Conservation (phyloP, 1,140 invertebrate genomes). For the Saccostrea cuccullata region DNA sequence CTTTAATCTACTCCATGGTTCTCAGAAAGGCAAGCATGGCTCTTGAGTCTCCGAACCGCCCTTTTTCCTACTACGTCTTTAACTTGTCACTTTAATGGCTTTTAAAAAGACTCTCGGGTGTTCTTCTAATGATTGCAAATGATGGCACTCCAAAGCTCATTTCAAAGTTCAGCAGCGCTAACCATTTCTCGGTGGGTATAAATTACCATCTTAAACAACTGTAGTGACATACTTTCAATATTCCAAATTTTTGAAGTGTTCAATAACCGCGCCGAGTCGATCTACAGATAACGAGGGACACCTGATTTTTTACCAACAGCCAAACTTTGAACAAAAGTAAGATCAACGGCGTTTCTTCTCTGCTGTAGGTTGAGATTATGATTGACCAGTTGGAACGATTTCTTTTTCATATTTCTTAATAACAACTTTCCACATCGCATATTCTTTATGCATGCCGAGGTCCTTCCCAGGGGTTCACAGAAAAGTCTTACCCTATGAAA, state of each 20-base stretch:
- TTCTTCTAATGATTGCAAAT: constrained; percentile 30
- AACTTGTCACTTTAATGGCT: constrained; percentile 44
- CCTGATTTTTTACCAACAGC: constrained; percentile 32
- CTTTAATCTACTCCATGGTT: constrained; percentile 37
- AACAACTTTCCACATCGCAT: constrained; percentile 42
- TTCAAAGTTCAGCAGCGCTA: constrained; percentile 1
- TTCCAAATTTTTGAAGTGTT: constrained; percentile 23
- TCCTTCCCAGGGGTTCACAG: background rate
- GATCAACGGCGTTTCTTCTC: background rate
- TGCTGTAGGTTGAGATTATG: constrained; percentile 39
- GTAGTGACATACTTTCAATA: constrained; percentile 22
- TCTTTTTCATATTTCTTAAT: constrained; percentile 42
- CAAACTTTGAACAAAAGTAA: background rate
- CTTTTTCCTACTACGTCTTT: constrained; percentile 8
- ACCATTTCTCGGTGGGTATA: constrained; percentile 7
- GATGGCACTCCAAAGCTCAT: constrained; percentile 7
- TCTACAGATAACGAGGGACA: constrained; percentile 23
- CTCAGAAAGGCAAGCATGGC: background rate
- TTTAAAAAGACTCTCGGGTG: constrained; percentile 28
- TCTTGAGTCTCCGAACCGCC: constrained; percentile 21
- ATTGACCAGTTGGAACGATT: constrained; percentile 46
- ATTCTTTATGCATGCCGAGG: constrained; percentile 8
- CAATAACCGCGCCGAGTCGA: constrained; percentile 27
- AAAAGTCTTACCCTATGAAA: background rate
- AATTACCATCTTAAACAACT: constrained; percentile 23